phyloP scores from a whole-genome alignment of 2,113 vertebrate species.

The Tichodroma muraria region DNA sequence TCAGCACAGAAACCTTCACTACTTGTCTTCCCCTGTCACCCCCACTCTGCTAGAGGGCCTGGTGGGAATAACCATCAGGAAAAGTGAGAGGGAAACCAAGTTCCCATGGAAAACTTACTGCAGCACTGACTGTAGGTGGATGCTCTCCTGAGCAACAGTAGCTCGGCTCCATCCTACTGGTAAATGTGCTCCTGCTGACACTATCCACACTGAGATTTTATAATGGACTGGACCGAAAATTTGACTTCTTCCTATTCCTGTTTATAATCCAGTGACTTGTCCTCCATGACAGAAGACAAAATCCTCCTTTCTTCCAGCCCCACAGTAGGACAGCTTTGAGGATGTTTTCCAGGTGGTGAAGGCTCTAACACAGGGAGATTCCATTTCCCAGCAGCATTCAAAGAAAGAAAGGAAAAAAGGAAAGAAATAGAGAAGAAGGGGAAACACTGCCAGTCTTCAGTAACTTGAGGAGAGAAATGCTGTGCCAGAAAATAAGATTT shows the following conservation, averaged over 20 bases:
- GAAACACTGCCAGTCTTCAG: background rate
- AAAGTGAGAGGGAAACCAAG: background rate
- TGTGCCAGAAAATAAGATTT: background rate
- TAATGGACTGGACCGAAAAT: background rate
- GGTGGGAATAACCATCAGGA: background rate
- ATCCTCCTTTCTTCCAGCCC: background rate
- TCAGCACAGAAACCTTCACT: background rate
- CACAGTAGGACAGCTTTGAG: background rate
- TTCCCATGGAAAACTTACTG: background rate
- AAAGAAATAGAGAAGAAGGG: background rate
- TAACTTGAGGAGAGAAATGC: background rate
- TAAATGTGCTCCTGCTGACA: background rate
- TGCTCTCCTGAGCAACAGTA: background rate
- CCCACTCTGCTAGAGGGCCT: background rate
- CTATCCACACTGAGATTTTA: background rate
- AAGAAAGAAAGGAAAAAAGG: background rate
- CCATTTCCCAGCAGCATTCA: background rate
- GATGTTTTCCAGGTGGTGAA: background rate
- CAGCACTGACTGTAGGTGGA: background rate
- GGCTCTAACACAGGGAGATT: background rate
- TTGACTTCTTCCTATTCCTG: background rate
- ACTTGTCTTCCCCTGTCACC: background rate
- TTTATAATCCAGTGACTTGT: background rate
- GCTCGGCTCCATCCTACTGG: rapidly evolving
- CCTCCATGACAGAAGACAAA: background rate